These are phyloP conservation scores for Lacerta bilineata DNA, from an alignment of 2,797 vertebrate genomes.

Conservation along the genomic window DNA sequence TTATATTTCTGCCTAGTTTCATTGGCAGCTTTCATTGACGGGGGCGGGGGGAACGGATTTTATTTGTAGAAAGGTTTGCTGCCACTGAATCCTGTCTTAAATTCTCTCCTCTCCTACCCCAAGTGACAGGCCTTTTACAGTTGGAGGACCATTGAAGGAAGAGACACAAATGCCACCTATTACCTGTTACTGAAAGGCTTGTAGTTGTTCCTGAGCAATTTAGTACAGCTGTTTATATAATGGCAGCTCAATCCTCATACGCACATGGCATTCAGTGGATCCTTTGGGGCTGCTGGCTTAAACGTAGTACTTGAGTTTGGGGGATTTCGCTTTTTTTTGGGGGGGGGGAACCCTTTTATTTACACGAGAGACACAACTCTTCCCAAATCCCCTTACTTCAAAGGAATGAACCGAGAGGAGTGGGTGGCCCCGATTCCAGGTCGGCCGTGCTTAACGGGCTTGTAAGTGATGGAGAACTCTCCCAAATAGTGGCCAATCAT, in stretches of 20 bases:
- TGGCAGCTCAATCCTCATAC: constrained; percentile 56
- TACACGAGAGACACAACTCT: no score
- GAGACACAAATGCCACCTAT: background rate
- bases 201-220: constrained; percentile 51
- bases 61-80: constrained; percentile 44
- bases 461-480: no score
- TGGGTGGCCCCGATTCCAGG: no score
- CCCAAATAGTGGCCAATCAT: no score
- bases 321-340: background rate
- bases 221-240: constrained; percentile 17
- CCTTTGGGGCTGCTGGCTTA: background rate
- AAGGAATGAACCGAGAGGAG: no score
- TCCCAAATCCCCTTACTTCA: no score
- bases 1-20: constrained; percentile 14
- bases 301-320: constrained; percentile 54
- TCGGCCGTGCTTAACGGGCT: no score
- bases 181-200: constrained; percentile 1
- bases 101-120: constrained; percentile 33
- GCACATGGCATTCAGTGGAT: constrained; percentile 45
- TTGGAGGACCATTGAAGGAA: constrained; percentile 49
- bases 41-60: background rate
- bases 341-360: no score
- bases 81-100: constrained; percentile 41
- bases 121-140: constrained; percentile 24
- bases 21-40: constrained; percentile 6